Conservation (phyloP, 2,797 vertebrate genomes). For the Amniataba percoides region DNA sequence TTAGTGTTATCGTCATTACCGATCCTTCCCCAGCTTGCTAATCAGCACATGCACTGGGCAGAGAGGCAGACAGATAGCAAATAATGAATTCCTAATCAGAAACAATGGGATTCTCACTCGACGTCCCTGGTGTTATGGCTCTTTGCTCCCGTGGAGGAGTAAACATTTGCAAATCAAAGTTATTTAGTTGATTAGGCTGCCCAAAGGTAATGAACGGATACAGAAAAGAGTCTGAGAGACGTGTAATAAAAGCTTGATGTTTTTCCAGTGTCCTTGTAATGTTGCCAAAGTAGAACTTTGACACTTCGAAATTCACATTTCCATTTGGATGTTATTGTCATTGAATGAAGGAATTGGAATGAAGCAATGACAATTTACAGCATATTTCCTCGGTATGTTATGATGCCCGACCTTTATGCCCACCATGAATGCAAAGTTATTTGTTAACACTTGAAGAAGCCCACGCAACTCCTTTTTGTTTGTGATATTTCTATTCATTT, state of each 20-base stretch:
- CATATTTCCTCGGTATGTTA: conserved; percentile 11
- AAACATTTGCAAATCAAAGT: conserved; percentile 79
- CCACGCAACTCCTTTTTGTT: background rate
- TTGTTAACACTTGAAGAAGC: background rate
- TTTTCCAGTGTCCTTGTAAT: conserved; percentile 23
- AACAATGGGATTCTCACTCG: conserved; percentile 64
- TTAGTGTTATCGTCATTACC: conserved; percentile 75
- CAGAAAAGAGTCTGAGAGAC: conserved; percentile 38
- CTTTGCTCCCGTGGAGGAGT: conserved; percentile 64
- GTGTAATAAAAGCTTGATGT: conserved; percentile 33
- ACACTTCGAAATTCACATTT: conserved; percentile 5
- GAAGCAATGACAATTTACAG: conserved; percentile 21
- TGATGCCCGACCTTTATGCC: too few species aligned
- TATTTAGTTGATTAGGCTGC: conserved; percentile 73
- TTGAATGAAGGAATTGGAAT: conserved; percentile 9
- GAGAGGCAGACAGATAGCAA: conserved; percentile 55
- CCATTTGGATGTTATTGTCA: conserved; percentile 16
- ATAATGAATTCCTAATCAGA: conserved; percentile 77
- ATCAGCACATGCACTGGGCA: conserved; percentile 69
- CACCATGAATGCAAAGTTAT: background rate
- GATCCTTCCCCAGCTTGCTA: conserved; percentile 68
- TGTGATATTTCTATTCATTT: background rate
- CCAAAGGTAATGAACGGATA: conserved; percentile 59
- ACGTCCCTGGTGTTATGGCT: conserved; percentile 61
- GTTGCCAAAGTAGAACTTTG: conserved; percentile 30